Base-by-base conservation (phyloP, 2,113 vertebrate genomes). In the Hippocampus zosterae region DNA sequence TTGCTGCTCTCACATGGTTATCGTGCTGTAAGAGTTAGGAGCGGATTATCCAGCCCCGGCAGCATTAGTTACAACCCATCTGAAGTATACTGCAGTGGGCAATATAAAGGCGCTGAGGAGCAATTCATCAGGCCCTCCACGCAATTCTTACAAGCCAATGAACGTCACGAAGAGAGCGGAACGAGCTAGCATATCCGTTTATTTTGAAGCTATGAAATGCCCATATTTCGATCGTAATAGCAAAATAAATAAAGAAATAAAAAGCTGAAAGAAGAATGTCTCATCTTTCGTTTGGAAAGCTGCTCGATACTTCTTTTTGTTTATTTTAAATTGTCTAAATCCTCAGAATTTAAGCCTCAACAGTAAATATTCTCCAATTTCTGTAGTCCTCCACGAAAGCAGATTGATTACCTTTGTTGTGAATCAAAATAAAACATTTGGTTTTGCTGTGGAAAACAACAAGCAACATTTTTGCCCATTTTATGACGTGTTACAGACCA, bases 1-100 rank as follows among this genome's bases (percentile, higher is more conserved):
- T 69, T 81, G 68, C 65, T 79, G 68, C 65, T 81, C 82, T 74
- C 81, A 83, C 9, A 52, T 25, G 53, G 56, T 70, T 65, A 72
- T 50, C 70, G 37, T 73, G 69, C 71, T 56, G 61, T 76, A 77
- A 74, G 23, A 27, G 77, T 37, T 41, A 64, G 76, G 56, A 16
- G 66, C 42, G 61, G 78, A 76, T 88, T 71, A 86, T 72, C 69
- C 62, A 8, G 27, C 53, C 29, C 2, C 44, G n/a, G n/a, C 27
- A 56, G 71, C 65, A 71, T 13, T 67, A 69, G 65, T 68, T 37
- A 42, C 23, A 21, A 72, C 66, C 56, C n/a, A 57, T 11, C 25
- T 8, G 13, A 59, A 59, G 27, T 29, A 59, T 59, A 59, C 56
- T 59, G 57, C 57, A 33, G 27, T 33, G 57, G 27, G 57, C 57